These are phyloP conservation scores for Agrotis segetum DNA, from an alignment of 2,888 invertebrate species.

Conservation along the genomic window DNA sequence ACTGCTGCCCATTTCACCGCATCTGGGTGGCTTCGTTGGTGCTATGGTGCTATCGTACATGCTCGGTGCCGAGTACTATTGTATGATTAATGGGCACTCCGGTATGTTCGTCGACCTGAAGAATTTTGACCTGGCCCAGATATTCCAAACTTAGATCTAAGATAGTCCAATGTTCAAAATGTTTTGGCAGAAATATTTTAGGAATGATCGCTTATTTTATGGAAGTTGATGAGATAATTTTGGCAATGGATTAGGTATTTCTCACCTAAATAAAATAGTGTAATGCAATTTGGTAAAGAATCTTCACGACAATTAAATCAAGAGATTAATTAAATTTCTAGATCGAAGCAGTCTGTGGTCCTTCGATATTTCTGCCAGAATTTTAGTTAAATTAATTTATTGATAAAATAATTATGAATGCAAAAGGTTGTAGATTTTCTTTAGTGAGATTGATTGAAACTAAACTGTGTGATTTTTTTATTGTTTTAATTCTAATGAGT, in stretches of 20 bases:
- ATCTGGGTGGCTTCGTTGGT: constrained; percentile 95
- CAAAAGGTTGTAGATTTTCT: constrained; percentile 15
- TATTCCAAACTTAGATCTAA: constrained; percentile 73
- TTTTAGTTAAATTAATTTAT: constrained; percentile 19
- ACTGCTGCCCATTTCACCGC: constrained; percentile 95
- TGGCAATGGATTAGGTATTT: background rate
- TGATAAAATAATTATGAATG: constrained; percentile 1
- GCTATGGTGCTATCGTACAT: constrained; percentile 95
- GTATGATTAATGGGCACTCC: constrained; percentile 90
- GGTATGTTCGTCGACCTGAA: constrained; percentile 79
- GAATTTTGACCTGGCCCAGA: constrained; percentile 78
- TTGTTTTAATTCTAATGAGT: constrained; percentile 17
- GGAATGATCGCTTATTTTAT: background rate
- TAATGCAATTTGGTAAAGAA: background rate
- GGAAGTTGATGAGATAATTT: no score
- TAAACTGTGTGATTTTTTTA: constrained; percentile 12
- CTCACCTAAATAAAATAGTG: background rate
- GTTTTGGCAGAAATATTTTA: constrained; percentile 5
- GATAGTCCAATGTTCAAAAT: constrained; percentile 20
- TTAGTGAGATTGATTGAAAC: constrained; percentile 6
- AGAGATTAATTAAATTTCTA: background rate
- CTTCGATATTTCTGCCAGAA: constrained; percentile 27
- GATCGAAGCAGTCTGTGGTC: background rate
- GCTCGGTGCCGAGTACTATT: constrained; percentile 95
- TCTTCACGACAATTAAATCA: background rate